Conservation (phyloP, 2,113 vertebrate species). For the Sander vitreus region DNA sequence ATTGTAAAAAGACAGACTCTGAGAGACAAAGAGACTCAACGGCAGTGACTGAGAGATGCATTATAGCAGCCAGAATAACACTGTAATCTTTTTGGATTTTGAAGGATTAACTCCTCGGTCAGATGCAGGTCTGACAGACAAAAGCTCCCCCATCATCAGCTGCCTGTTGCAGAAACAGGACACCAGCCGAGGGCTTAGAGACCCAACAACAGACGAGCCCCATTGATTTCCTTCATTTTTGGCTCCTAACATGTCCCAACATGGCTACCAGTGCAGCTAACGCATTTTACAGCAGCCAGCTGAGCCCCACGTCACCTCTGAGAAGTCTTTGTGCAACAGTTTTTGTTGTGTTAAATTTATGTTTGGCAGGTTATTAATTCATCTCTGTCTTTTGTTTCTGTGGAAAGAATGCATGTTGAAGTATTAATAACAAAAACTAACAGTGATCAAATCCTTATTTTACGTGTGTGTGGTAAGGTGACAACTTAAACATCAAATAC, state of each 20-base stretch:
- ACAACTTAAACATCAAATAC: not conserved
- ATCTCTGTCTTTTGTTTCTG: not conserved
- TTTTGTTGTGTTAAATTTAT: not conserved
- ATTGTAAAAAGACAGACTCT: conserved; percentile 14
- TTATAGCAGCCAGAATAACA: conserved; percentile 20
- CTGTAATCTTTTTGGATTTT: conserved; percentile 75
- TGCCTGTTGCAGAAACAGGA: conserved; percentile 67
- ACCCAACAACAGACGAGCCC: conserved; percentile 62
- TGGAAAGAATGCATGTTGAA: not conserved
- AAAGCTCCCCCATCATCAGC: conserved; percentile 68
- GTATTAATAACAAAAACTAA: not conserved
- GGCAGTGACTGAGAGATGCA: conserved; percentile 31
- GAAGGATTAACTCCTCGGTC: conserved; percentile 69
- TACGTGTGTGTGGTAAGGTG: not conserved
- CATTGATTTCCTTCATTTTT: conserved; percentile 41
- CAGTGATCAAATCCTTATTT: not conserved
- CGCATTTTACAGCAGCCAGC: conserved; percentile 7
- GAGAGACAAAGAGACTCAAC: conserved; percentile 17
- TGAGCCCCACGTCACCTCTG: conserved; percentile 30
- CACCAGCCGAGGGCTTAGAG: conserved; percentile 65
- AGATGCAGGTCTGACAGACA: conserved; percentile 62
- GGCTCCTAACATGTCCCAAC: conserved; percentile 41
- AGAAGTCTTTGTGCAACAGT: not conserved
- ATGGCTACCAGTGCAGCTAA: conserved; percentile 7
- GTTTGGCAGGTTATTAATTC: not conserved